Evolutionary conservation across 2,113 vertebrate species (phyloP).

Genomic region (Progne subis): DNA sequence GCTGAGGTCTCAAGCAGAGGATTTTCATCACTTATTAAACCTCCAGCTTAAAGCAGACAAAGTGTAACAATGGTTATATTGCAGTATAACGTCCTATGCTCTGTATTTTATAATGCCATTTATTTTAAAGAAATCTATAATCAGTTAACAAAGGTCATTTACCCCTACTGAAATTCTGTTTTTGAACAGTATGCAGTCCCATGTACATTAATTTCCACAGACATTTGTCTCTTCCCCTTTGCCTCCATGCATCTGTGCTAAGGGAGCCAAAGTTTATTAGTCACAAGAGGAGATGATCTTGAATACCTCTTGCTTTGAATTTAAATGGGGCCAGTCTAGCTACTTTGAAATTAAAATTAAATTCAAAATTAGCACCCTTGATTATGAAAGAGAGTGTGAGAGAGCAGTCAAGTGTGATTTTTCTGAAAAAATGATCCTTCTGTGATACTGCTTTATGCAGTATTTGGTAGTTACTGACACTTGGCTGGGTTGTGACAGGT

Average conservation of each 20-base stretch:
- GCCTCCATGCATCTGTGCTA: neutral
- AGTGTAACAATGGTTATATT: neutral
- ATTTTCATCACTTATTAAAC: conserved; percentile 59
- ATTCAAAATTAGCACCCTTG: conserved; percentile 38
- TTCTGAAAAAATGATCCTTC: neutral
- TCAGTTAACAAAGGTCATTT: conserved; percentile 36
- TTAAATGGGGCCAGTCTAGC: conserved; percentile 36
- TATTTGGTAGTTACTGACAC: neutral
- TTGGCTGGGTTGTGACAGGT: neutral
- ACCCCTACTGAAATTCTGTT: conserved; percentile 38
- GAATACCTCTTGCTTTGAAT: conserved; percentile 34
- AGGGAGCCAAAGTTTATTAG: conserved; percentile 57
- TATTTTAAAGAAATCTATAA: conserved; percentile 14
- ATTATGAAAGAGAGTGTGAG: neutral
- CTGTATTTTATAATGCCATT: neutral
- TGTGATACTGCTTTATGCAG: neutral
- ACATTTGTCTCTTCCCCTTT: neutral
- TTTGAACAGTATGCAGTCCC: conserved; percentile 20
- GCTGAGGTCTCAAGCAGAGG: conserved; percentile 2
- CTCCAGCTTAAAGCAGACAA: neutral
- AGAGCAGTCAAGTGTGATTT: neutral
- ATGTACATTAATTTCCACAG: conserved; percentile 44
- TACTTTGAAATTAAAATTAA: conserved; percentile 53
- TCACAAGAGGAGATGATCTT: conserved; percentile 44
- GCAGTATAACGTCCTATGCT: neutral